Conservation (phyloP, 2,113 vertebrate genomes). For the Ursus arctos region DNA sequence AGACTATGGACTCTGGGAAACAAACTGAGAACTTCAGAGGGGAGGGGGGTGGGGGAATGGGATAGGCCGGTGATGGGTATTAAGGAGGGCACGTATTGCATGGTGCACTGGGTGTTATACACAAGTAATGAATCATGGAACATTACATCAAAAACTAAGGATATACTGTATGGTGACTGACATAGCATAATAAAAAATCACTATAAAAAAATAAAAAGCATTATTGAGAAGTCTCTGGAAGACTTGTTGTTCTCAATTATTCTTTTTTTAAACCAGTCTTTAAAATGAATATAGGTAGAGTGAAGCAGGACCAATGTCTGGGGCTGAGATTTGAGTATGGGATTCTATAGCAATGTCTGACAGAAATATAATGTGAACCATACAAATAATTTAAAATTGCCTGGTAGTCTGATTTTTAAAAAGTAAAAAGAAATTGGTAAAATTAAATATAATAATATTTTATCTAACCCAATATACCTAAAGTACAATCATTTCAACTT, state of each 20-base stretch:
- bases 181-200: too few relatives aligned
- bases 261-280: neutral
- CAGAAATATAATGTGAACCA: neutral
- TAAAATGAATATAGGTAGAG: neutral
- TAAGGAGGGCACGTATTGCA: too few relatives aligned
- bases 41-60: too few relatives aligned
- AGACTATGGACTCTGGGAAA: too few relatives aligned
- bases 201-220: neutral
- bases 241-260: neutral
- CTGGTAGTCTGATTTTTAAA: neutral
- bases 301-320: conserved; percentile 15
- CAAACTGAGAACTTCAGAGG: too few relatives aligned
- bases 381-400: neutral
- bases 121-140: too few relatives aligned
- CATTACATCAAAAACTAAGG: too few relatives aligned
- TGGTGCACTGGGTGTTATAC: too few relatives aligned
- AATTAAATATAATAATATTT: conserved; percentile 14
- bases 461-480: neutral
- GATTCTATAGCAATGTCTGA: neutral
- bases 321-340: neutral
- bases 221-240: neutral
- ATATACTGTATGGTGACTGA: too few relatives aligned
- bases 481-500: conserved; percentile 24
- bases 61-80: too few relatives aligned
- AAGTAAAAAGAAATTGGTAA: neutral